These are phyloP conservation scores for Meandrusa payeni DNA, from an alignment of 2,888 invertebrate species.

Conservation along the genomic window DNA sequence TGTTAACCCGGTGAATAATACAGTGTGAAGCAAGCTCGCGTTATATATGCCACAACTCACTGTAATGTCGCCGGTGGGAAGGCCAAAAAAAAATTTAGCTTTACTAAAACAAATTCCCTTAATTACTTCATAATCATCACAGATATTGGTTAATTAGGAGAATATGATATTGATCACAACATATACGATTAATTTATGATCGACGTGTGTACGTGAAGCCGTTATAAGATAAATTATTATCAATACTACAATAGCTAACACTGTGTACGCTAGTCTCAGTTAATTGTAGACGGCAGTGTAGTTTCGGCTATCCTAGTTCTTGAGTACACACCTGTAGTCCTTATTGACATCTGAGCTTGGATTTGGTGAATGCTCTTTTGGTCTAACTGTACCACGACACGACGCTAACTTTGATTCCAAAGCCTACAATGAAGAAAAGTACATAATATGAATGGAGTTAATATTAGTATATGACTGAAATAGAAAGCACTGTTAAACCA, in stretches of 20 bases:
- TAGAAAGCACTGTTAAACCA: conserved; percentile 31
- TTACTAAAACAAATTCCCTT: conserved; percentile 46
- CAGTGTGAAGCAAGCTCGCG: conserved; percentile 40
- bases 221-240: conserved; percentile 12
- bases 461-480: conserved; percentile 66
- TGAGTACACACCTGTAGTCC: conserved; percentile 81
- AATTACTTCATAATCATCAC: conserved; percentile 69
- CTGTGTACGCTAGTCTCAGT: conserved; percentile 27
- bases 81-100: conserved; percentile 49
- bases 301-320: conserved; percentile 59
- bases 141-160: conserved; percentile 70
- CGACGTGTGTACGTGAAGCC: conserved; percentile 42
- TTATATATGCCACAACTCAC: conserved; percentile 32
- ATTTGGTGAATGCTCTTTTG: conserved; percentile 78
- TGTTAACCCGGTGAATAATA: conserved; percentile 26
- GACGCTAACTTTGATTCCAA: conserved; percentile 86
- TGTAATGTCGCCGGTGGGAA: conserved; percentile 60
- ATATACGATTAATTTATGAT: conserved; percentile 45
- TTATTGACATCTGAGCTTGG: conserved; percentile 73
- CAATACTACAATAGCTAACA: conserved; percentile 18
- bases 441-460: conserved; percentile 72
- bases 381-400: conserved; percentile 81
- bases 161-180: conserved; percentile 63
- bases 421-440: conserved; percentile 82
- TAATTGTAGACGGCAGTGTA: conserved; percentile 29